Base-by-base conservation (phyloP, 2,888 invertebrate species). In the Nezara viridula region DNA sequence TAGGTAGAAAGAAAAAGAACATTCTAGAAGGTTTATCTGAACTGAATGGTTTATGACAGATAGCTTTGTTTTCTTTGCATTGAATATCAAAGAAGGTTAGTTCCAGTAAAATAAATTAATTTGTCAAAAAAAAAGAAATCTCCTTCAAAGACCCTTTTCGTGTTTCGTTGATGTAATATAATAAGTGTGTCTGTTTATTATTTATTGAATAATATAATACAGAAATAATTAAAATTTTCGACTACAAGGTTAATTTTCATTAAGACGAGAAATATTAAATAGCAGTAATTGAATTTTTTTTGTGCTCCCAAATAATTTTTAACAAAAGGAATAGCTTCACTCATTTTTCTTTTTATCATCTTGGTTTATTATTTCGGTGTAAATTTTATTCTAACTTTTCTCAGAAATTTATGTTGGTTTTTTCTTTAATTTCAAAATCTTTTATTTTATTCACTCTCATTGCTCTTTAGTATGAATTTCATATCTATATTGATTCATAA, bases 21-120 rank as follows among this genome's bases (percentile, higher is more conserved):
- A 14, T 16, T 27, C 14, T 60, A 32, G 27, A 60, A 27, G 60
- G 32, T 2, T 16, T 27, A 32, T 55, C n/a, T 55, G 55, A n/a
- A 6, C 27, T 27, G 27, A 32, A 60, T 60, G 27, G 60, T 60
- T 27, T 32, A 27, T 60, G 60, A 27, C 12, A 37, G 32, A 66
- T 73, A 32, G 37, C 66, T 37, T 32, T 37, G 19, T 37, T 73
- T 73, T 21, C 66, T 73, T 73, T 32, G 7, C 14, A 73, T 37
- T 37, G 16, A 37, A 73, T 19, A 73, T 73, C 32, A 73, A 73
- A 73, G 66, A 19, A 60, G 0, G 27, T 60, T 73, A 37, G 66
- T 37, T 21, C 37, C 66, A 73, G 32, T 37, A 73, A 73, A 73
- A 73, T 73, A 73, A 73, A 73, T 37, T 73, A 73, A 73, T 73